Conservation (phyloP, 2,113 vertebrate genomes). For the Mobula birostris region DNA sequence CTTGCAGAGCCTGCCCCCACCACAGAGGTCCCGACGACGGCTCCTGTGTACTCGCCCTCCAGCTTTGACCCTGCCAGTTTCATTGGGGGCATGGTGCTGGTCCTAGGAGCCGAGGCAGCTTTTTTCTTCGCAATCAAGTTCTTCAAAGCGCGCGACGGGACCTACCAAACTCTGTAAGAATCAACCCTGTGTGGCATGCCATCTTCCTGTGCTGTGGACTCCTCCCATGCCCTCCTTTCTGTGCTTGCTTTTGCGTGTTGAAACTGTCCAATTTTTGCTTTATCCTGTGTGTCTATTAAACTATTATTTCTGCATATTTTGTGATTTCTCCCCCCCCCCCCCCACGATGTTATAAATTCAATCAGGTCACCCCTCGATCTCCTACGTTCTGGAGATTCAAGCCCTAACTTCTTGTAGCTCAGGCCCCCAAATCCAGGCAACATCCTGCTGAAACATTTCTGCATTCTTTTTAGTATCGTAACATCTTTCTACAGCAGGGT, state of each 20-base stretch:
- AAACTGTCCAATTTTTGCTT: not conserved
- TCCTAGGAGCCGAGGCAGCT: slow-evolving; percentile 72
- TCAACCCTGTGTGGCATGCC: not conserved
- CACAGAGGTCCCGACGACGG: slow-evolving; percentile 42
- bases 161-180: slow-evolving; percentile 89
- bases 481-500: too few relatives aligned
- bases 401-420: too few relatives aligned
- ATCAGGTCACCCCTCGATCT: too few relatives aligned
- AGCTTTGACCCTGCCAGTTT: slow-evolving; percentile 85
- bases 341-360: too few relatives aligned
- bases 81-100: slow-evolving; percentile 78
- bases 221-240: not conserved
- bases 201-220: not conserved
- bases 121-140: slow-evolving; percentile 78
- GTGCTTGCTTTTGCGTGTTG: too few relatives aligned
- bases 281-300: not conserved
- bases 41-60: slow-evolving; percentile 59
- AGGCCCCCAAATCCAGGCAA: too few relatives aligned
- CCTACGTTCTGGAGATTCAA: too few relatives aligned
- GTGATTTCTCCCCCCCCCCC: too few relatives aligned
- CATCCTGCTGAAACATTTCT: too few relatives aligned
- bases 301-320: too few relatives aligned
- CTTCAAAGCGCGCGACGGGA: slow-evolving; percentile 82
- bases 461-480: too few relatives aligned
- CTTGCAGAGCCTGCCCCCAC: slow-evolving; percentile 43